These are phyloP conservation scores for Solenodon paradoxus DNA, from an alignment of 2,113 vertebrate species.

Conservation along the genomic window DNA sequence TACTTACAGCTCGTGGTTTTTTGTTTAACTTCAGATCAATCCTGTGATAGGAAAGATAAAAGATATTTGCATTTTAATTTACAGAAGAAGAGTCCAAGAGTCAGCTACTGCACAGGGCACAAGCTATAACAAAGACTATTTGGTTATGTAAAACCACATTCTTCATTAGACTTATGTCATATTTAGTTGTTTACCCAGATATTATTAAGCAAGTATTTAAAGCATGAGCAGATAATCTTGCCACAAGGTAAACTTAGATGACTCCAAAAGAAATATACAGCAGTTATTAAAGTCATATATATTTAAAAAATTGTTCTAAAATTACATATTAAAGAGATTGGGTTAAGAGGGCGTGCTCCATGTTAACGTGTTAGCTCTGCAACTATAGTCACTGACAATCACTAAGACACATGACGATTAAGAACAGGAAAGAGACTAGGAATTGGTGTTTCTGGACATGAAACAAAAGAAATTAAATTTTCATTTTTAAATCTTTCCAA, in stretches of 20 bases:
- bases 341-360: slow-evolving; percentile 79
- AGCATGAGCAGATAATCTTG: slow-evolving; percentile 71
- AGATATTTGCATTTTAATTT: slow-evolving; percentile 80
- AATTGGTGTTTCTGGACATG: slow-evolving; percentile 61
- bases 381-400: slow-evolving; percentile 61
- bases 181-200: slow-evolving; percentile 72
- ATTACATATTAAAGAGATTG: slow-evolving; percentile 58
- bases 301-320: slow-evolving; percentile 62
- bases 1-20: slow-evolving; percentile 98
- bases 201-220: slow-evolving; percentile 74
- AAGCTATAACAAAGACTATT: slow-evolving; percentile 81
- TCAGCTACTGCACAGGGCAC: slow-evolving; percentile 78
- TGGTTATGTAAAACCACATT: slow-evolving; percentile 77
- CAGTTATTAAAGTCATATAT: slow-evolving; percentile 67
- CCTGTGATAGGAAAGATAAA: slow-evolving; percentile 86
- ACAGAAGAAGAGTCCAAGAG: slow-evolving; percentile 61
- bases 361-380: slow-evolving; percentile 72
- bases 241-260: slow-evolving; percentile 75
- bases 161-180: slow-evolving; percentile 74
- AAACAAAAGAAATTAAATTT: slow-evolving; percentile 65
- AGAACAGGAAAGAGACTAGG: slow-evolving; percentile 64
- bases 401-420: slow-evolving; percentile 66
- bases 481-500: slow-evolving; percentile 72
- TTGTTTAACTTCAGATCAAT: slow-evolving; percentile 99
- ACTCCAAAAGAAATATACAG: slow-evolving; percentile 57